These are phyloP conservation scores for Xylocampa areola DNA, from an alignment of 2,888 invertebrate species.

Conservation along the genomic window DNA sequence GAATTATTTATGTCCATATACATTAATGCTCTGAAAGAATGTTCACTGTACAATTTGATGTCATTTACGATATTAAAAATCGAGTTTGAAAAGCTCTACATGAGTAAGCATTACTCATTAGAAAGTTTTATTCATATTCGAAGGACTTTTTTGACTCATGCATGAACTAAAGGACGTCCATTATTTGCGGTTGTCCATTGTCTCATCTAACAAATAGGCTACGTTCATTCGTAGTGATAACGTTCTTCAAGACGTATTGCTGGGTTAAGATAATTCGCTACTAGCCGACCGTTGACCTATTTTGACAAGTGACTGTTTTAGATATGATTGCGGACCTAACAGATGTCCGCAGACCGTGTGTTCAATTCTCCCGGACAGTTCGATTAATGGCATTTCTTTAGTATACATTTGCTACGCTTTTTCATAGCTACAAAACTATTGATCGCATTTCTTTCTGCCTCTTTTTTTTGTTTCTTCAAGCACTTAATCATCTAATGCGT, in stretches of 20 bases:
- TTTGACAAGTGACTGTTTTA: conserved; percentile 57
- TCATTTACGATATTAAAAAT: conserved; percentile 25
- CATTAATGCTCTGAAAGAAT: conserved; percentile 28
- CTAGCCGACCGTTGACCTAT: conserved; percentile 59
- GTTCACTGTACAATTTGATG: conserved; percentile 18
- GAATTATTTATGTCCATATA: conserved; percentile 36
- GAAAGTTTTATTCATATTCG: conserved; percentile 26
- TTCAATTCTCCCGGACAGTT: conserved; percentile 27
- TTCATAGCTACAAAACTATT: not conserved
- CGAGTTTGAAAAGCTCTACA: conserved; percentile 6
- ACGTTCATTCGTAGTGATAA: conserved; percentile 39
- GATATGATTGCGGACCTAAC: conserved; percentile 55
- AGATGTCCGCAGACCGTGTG: conserved; percentile 36
- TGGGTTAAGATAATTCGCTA: conserved; percentile 46
- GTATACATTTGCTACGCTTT: too few species aligned
- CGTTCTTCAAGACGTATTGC: conserved; percentile 18
- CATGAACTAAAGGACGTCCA: conserved; percentile 4
- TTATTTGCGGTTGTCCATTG: conserved; percentile 26
- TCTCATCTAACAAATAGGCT: conserved; percentile 26
- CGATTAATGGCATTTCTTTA: conserved; percentile 15
- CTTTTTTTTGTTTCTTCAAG: conserved; percentile 7
- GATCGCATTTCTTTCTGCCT: not conserved
- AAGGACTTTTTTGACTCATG: conserved; percentile 15
- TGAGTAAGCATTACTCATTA: conserved; percentile 20
- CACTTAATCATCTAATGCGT: conserved; percentile 1